These are phyloP conservation scores for Cepaea nemoralis DNA, from an alignment of 1,140 invertebrate genomes.

Conservation along the genomic window DNA sequence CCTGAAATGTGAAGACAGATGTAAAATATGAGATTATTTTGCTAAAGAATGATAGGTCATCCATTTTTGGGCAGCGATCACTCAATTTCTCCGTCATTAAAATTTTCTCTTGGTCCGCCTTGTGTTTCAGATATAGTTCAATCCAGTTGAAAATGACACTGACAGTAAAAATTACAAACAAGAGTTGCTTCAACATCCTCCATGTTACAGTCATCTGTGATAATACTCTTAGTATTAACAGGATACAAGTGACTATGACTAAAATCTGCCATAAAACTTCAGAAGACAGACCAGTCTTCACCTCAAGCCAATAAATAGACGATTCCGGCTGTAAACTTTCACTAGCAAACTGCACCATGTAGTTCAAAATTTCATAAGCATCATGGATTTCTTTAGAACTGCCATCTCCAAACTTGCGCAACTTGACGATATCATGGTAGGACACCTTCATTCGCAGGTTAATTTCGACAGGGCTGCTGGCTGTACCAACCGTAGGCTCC, in stretches of 20 bases:
- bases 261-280: not conserved
- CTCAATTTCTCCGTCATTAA: not conserved
- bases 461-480: not conserved
- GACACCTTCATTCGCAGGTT: not conserved
- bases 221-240: not conserved
- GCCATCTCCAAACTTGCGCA: not conserved
- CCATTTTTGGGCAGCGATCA: conserved; percentile 1
- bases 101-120: not conserved
- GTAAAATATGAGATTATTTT: not conserved
- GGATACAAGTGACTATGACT: not conserved
- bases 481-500: not conserved
- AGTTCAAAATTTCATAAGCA: not conserved
- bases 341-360: not conserved
- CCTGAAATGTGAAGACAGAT: not conserved
- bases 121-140: not conserved
- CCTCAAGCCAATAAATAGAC: not conserved
- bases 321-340: not conserved
- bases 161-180: not conserved
- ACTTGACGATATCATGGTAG: not conserved
- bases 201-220: not conserved
- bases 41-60: not conserved
- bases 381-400: not conserved
- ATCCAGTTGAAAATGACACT: conserved; percentile 22
- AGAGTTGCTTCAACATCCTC: not conserved
- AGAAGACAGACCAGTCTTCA: not conserved